These are phyloP conservation scores for Sebastes oblongus DNA, from an alignment of 2,797 vertebrate genomes.

Conservation along the genomic window DNA sequence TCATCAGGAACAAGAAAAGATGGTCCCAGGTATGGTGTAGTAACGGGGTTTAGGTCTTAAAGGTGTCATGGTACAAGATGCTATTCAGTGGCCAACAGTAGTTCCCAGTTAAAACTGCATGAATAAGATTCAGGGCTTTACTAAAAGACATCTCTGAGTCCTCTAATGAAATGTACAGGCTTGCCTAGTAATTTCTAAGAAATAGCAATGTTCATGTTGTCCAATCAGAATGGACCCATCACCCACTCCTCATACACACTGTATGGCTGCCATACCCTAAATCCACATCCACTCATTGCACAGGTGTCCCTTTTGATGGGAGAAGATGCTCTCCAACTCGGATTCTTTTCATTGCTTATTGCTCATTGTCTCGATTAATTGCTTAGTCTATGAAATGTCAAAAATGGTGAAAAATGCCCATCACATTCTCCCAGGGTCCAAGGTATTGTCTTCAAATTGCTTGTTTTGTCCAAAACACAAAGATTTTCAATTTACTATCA, in stretches of 20 bases:
- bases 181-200: not conserved
- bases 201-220: not conserved
- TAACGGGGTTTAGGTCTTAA: not conserved
- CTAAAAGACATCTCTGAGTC: not conserved
- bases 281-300: not conserved
- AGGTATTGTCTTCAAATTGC: not conserved
- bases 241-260: not conserved
- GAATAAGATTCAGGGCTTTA: not conserved
- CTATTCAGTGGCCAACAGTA: not conserved
- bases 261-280: not conserved
- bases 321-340: not conserved
- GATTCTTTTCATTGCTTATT: not conserved
- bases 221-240: not conserved
- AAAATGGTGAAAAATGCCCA: not conserved
- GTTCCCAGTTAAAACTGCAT: not conserved
- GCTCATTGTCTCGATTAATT: not conserved
- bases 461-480: not conserved
- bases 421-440: no score
- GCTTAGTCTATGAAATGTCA: not conserved
- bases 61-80: not conserved
- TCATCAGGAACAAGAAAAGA: constrained; percentile 86
- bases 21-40: constrained; percentile 84
- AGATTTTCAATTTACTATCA: not conserved
- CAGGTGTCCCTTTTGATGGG: not conserved
- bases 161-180: not conserved